These are phyloP conservation scores for Spodoptera picta DNA, from an alignment of 2,888 invertebrate genomes.

Conservation along the genomic window DNA sequence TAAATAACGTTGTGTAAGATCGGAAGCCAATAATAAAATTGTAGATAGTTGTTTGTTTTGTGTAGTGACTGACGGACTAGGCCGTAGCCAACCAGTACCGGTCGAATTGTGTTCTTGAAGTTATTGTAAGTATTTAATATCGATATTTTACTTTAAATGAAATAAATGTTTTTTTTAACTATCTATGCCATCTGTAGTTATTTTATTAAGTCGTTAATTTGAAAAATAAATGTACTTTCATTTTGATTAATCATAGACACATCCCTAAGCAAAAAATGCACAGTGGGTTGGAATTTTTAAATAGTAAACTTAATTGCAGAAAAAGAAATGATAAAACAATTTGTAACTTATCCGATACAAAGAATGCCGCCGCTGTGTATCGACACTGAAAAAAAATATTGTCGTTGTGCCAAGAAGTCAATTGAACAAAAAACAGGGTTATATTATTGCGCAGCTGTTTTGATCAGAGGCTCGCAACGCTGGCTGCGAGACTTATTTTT, in stretches of 20 bases:
- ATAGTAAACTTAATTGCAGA: too few relatives aligned
- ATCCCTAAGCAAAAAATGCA: too few relatives aligned
- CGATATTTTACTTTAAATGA: background rate
- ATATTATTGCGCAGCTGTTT: conserved; percentile 78
- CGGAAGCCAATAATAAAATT: conserved; percentile 70
- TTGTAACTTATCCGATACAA: conserved; percentile 41
- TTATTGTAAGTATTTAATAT: conserved; percentile 40
- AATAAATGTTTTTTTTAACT: too few relatives aligned
- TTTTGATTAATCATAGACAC: too few relatives aligned
- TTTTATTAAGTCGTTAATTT: background rate
- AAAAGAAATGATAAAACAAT: conserved; percentile 23
- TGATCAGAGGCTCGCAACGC: conserved; percentile 61
- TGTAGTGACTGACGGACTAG: conserved; percentile 57
- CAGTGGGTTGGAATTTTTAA: too few relatives aligned
- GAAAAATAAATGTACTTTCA: too few relatives aligned
- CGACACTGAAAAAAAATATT: conserved; percentile 75
- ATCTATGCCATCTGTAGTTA: background rate
- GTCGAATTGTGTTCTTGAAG: conserved; percentile 29
- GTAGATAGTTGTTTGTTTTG: conserved; percentile 62
- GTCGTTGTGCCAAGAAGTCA: conserved; percentile 80
- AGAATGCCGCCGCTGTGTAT: conserved; percentile 40
- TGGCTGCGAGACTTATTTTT: conserved; percentile 68
- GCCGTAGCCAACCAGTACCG: conserved; percentile 43
- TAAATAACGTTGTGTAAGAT: conserved; percentile 71
- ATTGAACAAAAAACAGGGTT: conserved; percentile 77